These are phyloP conservation scores for Chondrilla cf. caribensis DNA, from an alignment of 37 sponge, comb jelly and placozoan genomes.

Conservation along the genomic window DNA sequence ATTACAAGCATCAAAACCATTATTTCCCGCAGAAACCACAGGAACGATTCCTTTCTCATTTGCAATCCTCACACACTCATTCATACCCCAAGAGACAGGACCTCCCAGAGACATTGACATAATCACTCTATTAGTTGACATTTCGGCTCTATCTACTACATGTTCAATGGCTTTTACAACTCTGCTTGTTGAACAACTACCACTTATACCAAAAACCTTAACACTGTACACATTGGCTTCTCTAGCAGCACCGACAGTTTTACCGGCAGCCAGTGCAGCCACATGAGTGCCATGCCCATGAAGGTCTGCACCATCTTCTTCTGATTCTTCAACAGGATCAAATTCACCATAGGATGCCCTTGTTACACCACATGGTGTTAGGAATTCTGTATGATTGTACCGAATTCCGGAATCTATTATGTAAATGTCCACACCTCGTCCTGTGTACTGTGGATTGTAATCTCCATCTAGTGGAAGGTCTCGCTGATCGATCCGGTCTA, in stretches of 20 bases:
- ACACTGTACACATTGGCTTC: constrained; percentile 48
- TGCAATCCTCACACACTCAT: constrained; percentile 34
- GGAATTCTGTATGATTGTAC: too few species aligned
- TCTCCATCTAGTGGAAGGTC: constrained; percentile 30
- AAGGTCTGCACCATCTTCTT: constrained; percentile 25
- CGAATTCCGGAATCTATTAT: too few species aligned
- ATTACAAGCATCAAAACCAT: constrained; percentile 38
- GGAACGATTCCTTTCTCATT: constrained; percentile 35
- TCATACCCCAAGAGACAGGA: constrained; percentile 9
- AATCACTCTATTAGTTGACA: constrained; percentile 30
- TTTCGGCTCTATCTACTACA: neutral
- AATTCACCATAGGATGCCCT: too few species aligned
- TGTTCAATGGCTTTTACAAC: constrained; percentile 51
- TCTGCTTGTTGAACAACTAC: constrained; percentile 35
- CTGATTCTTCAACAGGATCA: too few species aligned
- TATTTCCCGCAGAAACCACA: constrained; percentile 68
- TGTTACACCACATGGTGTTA: too few species aligned
- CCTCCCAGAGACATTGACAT: constrained; percentile 67
- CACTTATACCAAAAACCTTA: constrained; percentile 48
- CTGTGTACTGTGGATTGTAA: constrained; percentile 31
- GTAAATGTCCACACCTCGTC: constrained; percentile 16
- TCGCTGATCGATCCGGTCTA: constrained; percentile 70
- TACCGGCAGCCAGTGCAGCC: constrained; percentile 60
- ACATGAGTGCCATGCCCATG: constrained; percentile 76
- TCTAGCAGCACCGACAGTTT: constrained; percentile 46